Conservation (phyloP, 2,888 invertebrate species). For the Mystacides longicornis region DNA sequence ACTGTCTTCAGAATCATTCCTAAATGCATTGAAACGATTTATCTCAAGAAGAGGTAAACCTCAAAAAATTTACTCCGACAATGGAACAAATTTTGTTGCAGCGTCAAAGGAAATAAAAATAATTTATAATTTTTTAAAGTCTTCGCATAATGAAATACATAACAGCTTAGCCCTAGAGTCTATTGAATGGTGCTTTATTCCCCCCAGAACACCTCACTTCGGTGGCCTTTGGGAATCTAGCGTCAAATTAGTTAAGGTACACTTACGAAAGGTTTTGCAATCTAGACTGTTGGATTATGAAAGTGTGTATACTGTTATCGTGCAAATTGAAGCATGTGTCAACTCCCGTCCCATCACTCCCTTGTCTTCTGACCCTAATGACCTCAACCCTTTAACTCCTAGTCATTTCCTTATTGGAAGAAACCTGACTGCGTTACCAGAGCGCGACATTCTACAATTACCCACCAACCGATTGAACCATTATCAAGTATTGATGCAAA, state of each 20-base stretch:
- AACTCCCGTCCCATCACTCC: not conserved
- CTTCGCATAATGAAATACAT: not conserved
- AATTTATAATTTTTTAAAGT: not conserved
- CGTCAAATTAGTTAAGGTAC: too few species aligned
- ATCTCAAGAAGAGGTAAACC: not conserved
- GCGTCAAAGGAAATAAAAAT: too few species aligned
- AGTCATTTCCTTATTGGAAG: constrained; percentile 2
- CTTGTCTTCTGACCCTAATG: not conserved
- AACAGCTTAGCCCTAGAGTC: not conserved
- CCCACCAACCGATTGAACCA: constrained; percentile 2
- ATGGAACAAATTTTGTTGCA: not conserved
- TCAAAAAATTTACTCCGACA: not conserved
- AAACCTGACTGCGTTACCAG: constrained; percentile 1
- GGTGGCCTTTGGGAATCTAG: too few species aligned
- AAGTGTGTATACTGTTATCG: not conserved
- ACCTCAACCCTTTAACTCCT: not conserved
- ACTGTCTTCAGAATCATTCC: not conserved
- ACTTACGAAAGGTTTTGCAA: constrained; percentile 1
- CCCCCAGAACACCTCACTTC: too few species aligned
- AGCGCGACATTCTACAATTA: not conserved
- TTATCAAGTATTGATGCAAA: not conserved
- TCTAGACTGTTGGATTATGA: not conserved
- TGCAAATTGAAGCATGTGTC: constrained; percentile 2
- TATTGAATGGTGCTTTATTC: not conserved
- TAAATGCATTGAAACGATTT: not conserved